A percentile compares a stretch with the other conserved stretches of the same genome.
These are phyloP conservation scores for Dryobotodes eremita DNA, from an alignment of 2,888 invertebrate genomes.

Conservation along the genomic window DNA sequence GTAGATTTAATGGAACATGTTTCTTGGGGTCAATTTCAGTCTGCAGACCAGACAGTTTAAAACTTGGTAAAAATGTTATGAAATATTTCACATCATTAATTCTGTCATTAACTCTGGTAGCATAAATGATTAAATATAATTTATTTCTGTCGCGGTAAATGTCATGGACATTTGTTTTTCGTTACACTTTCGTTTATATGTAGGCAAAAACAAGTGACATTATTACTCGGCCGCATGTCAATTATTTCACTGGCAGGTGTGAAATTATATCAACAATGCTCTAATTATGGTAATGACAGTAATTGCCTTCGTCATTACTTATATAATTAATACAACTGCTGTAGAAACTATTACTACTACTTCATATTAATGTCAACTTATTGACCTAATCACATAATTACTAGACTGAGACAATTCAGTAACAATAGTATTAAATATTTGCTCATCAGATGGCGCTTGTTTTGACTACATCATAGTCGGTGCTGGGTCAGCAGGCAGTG, in stretches of 20 bases:
- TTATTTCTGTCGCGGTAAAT: background rate
- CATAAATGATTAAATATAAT: background rate
- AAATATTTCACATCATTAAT: too few species aligned
- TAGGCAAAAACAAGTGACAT: background rate
- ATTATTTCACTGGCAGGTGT: background rate
- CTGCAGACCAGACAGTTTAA: background rate
- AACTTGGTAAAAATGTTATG: too few species aligned
- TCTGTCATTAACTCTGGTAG: background rate
- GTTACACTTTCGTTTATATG: background rate
- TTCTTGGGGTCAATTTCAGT: background rate
- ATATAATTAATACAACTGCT: background rate
- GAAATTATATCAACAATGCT: background rate
- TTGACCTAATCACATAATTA: background rate
- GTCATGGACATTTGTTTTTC: background rate
- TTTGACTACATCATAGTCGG: slow-evolving; percentile 91
- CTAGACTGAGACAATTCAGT: background rate
- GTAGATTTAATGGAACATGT: background rate
- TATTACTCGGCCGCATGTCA: background rate
- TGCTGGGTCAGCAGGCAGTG: slow-evolving; percentile 91
- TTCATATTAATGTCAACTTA: background rate
- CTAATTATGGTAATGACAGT: background rate
- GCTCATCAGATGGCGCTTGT: slow-evolving; percentile 67
- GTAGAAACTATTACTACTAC: background rate
- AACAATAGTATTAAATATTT: background rate
- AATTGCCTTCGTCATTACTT: background rate